phyloP scores from a whole-genome alignment of 2,888 invertebrate genomes.

The Branchellion lobata region DNA sequence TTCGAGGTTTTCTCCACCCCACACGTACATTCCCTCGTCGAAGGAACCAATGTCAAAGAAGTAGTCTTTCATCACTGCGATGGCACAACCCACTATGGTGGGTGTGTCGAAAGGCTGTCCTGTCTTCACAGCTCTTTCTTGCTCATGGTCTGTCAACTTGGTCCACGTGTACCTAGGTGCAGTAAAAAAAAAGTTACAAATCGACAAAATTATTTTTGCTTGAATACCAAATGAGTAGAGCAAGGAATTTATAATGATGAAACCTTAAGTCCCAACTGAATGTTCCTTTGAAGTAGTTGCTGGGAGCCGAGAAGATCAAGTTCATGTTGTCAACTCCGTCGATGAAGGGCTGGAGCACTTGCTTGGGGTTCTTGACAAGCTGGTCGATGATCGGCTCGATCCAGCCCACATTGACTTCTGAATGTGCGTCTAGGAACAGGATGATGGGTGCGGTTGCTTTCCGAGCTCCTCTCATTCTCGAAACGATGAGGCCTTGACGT shows the following conservation, averaged over 20 bases:
- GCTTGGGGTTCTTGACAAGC: conserved; percentile 49
- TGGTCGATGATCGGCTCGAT: conserved; percentile 51
- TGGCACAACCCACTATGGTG: conserved; percentile 53
- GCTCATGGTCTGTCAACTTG: conserved; percentile 50
- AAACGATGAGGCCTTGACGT: conserved; percentile 50
- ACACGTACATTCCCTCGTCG: conserved; percentile 52
- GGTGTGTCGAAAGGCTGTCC: conserved; percentile 52
- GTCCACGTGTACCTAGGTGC: conserved; percentile 52
- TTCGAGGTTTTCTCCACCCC: conserved; percentile 56
- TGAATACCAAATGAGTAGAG: neutral
- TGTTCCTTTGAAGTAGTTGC: conserved; percentile 49
- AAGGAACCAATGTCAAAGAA: conserved; percentile 52
- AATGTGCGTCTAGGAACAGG: conserved; percentile 52
- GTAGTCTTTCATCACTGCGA: conserved; percentile 52
- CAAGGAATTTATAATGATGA: too few relatives aligned
- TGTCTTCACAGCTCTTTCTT: conserved; percentile 44
- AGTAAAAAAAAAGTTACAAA: neutral
- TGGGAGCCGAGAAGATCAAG: conserved; percentile 49
- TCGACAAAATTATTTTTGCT: neutral
- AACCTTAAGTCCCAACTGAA: conserved; percentile 53
- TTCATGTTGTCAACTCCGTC: conserved; percentile 52
- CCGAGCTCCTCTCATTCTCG: conserved; percentile 50
- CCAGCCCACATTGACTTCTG: conserved; percentile 52
- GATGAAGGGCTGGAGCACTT: conserved; percentile 53
- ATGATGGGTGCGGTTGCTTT: conserved; percentile 47